A percentile compares a stretch with the other conserved stretches of the same genome.
Evolutionary conservation across 2,888 invertebrate species (phyloP).

Genomic region (Autographa gamma): DNA sequence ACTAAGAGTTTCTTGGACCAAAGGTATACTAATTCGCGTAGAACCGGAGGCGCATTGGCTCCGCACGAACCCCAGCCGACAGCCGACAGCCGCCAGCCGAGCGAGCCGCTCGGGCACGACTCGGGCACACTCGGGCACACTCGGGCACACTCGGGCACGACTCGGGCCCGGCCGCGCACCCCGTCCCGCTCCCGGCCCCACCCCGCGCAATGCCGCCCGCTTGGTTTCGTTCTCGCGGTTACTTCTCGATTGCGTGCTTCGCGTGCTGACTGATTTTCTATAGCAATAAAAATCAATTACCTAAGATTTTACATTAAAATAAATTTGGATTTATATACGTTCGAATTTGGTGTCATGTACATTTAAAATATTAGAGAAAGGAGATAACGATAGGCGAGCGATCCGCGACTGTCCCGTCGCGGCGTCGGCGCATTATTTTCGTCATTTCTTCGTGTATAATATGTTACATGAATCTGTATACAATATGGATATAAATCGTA

Average conservation of each 20-base stretch:
- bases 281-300: slow-evolving; percentile 90
- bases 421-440: slow-evolving; percentile 86
- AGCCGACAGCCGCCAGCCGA: slow-evolving; percentile 15
- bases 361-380: slow-evolving; percentile 88
- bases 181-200: slow-evolving; percentile 65
- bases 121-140: no score
- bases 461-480: slow-evolving; percentile 91
- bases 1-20: slow-evolving; percentile 88
- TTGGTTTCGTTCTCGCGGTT: slow-evolving; percentile 89
- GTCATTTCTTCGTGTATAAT: slow-evolving; percentile 90
- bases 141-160: no score
- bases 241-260: slow-evolving; percentile 90
- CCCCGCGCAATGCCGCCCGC: slow-evolving; percentile 85
- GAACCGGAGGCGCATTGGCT: slow-evolving; percentile 88
- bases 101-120: no score
- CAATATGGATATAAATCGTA: slow-evolving; percentile 89
- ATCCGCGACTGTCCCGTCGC: slow-evolving; percentile 80
- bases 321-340: slow-evolving; percentile 90
- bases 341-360: slow-evolving; percentile 90
- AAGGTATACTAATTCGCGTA: slow-evolving; percentile 89
- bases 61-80: slow-evolving; percentile 78
- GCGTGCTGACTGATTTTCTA: slow-evolving; percentile 90
- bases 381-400: slow-evolving; percentile 87
- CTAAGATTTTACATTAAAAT: slow-evolving; percentile 90
- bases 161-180: slow-evolving; percentile 64